Conservation (phyloP, 2,888 invertebrate genomes). For the Apodemia zela region DNA sequence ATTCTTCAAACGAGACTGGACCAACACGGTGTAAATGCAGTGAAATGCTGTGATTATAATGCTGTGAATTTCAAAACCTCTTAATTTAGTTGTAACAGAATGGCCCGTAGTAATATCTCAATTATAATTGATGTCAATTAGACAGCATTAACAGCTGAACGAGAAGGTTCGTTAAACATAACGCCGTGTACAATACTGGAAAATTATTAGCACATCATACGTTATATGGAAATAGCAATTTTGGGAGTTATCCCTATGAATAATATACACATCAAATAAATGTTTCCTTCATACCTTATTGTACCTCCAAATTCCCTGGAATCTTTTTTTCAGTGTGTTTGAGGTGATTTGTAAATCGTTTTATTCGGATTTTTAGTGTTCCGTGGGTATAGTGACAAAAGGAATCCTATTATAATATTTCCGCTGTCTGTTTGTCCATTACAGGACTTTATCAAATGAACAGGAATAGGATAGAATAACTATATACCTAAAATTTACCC, state of each 20-base stretch:
- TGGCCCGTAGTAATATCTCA: neutral
- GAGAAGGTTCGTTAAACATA: neutral
- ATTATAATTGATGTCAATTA: conserved; percentile 10
- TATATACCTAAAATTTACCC: too few species aligned
- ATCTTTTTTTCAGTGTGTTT: neutral
- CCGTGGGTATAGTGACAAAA: neutral
- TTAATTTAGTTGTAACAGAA: neutral
- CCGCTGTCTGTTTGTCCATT: too few species aligned
- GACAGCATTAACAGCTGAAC: neutral
- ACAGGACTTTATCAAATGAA: too few species aligned
- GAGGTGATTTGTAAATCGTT: neutral
- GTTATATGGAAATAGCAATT: neutral
- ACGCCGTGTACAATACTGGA: neutral
- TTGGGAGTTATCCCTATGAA: neutral
- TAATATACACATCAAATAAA: neutral
- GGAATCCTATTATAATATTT: neutral
- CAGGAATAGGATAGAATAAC: too few species aligned
- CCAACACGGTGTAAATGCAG: too few species aligned
- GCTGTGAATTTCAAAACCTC: too few species aligned
- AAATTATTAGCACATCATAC: neutral
- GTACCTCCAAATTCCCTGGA: neutral
- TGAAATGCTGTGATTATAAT: too few species aligned
- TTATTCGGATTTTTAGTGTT: too few species aligned
- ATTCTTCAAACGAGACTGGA: too few species aligned
- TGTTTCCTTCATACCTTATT: neutral